Percentiles rank a stretch among this genome's conserved stretches.
Conservation (phyloP, 2,888 invertebrate genomes). For the Ferrisia virgata region DNA sequence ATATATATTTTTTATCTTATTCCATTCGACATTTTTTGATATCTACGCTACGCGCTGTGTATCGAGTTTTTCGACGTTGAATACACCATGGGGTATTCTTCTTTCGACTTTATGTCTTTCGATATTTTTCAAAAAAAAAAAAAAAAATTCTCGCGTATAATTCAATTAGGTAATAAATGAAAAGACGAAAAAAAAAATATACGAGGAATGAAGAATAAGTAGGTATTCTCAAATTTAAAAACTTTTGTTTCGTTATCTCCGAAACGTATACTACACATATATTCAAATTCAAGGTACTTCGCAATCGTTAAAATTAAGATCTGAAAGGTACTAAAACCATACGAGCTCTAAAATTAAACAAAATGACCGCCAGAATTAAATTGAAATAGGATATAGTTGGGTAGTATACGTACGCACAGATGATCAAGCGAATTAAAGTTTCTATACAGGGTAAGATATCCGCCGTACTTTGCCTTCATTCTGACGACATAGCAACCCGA, state of each 20-base stretch:
- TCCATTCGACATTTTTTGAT: background rate
- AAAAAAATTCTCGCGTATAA: background rate
- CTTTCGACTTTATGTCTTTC: background rate
- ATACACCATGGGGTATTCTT: background rate
- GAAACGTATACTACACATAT: too few species aligned
- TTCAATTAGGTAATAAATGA: background rate
- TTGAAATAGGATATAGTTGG: background rate
- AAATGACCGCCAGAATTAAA: too few species aligned
- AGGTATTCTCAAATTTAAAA: background rate
- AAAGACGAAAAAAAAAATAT: too few species aligned
- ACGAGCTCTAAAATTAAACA: background rate
- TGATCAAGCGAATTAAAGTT: background rate
- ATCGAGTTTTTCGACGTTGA: background rate
- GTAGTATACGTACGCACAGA: background rate
- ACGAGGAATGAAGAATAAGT: background rate
- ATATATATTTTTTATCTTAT: background rate
- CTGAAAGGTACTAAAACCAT: too few species aligned
- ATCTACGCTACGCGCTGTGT: background rate
- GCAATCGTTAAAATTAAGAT: too few species aligned
- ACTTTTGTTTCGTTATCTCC: background rate
- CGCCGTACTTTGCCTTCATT: background rate
- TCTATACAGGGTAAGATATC: background rate
- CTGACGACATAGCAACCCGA: background rate
- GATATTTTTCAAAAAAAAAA: background rate
- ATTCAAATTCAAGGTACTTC: too few species aligned